Conservation (phyloP, 2,888 invertebrate species). For the Caenorhabditis sp. region DNA sequence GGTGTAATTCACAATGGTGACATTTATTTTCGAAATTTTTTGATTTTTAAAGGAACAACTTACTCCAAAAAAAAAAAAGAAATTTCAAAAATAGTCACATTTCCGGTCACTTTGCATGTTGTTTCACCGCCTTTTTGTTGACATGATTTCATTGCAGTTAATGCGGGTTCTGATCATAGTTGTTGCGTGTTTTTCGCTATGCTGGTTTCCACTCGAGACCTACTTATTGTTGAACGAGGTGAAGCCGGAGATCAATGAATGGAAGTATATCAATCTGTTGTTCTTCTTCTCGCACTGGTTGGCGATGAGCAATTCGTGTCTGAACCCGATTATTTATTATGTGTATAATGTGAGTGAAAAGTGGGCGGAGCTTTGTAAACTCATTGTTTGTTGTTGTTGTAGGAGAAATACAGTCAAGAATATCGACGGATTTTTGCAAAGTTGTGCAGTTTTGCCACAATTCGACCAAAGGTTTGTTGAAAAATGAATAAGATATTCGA, state of each 20-base stretch:
- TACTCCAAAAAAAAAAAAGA: no score
- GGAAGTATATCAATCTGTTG: conserved; percentile 83
- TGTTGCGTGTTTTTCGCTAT: conserved; percentile 73
- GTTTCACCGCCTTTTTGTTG: no score
- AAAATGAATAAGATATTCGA: no score
- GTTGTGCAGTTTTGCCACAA: neutral
- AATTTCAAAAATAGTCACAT: no score
- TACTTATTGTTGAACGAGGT: conserved; percentile 71
- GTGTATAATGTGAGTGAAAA: conserved; percentile 82
- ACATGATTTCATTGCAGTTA: no score
- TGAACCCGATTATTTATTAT: conserved; percentile 88
- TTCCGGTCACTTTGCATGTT: no score
- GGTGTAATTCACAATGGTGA: no score
- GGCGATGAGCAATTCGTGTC: conserved; percentile 86
- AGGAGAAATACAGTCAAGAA: conserved; percentile 39
- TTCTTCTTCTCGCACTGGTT: conserved; percentile 84
- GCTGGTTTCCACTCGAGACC: conserved; percentile 74
- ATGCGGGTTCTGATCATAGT: conserved; percentile 71
- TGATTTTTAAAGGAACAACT: no score
- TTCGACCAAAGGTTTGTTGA: neutral
- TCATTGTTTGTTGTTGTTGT: conserved; percentile 4
- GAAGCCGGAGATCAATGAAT: conserved; percentile 70
- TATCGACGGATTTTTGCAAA: conserved; percentile 11
- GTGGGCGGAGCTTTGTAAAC: neutral
- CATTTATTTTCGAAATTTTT: no score